These are phyloP conservation scores for Cepaea nemoralis DNA, from an alignment of 1,140 invertebrate species.

Conservation along the genomic window DNA sequence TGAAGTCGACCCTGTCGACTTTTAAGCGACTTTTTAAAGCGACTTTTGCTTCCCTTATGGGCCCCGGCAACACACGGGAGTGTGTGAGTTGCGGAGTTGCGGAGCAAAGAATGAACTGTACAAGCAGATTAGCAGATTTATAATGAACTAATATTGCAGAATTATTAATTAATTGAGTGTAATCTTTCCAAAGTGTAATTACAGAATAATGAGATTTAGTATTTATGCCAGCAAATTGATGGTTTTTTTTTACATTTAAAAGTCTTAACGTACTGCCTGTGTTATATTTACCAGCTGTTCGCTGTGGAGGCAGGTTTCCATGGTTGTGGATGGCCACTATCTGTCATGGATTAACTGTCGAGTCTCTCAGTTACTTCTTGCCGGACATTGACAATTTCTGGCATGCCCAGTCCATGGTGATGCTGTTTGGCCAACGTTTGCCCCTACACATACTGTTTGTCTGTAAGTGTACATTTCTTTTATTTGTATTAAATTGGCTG, in stretches of 20 bases:
- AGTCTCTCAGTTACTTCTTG: slow-evolving; percentile 76
- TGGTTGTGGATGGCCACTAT: slow-evolving; percentile 81
- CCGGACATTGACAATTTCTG: slow-evolving; percentile 83
- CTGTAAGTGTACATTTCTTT: slow-evolving; percentile 77
- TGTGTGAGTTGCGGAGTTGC: too few relatives aligned
- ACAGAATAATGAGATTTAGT: not conserved
- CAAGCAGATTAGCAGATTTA: too few relatives aligned
- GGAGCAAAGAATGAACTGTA: too few relatives aligned
- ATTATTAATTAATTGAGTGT: too few relatives aligned
- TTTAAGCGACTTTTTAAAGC: too few relatives aligned
- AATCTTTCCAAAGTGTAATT: not conserved
- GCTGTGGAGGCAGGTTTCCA: slow-evolving; percentile 79
- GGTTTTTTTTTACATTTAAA: not conserved
- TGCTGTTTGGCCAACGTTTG: slow-evolving; percentile 79
- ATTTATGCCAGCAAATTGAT: slow-evolving; percentile 3
- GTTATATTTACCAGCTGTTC: slow-evolving; percentile 75
- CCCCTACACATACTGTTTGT: slow-evolving; percentile 81
- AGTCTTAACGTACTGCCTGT: not conserved
- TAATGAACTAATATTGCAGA: too few relatives aligned
- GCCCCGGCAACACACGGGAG: too few relatives aligned
- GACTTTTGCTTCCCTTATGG: too few relatives aligned
- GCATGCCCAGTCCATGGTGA: slow-evolving; percentile 82
- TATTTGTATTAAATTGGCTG: too few relatives aligned
- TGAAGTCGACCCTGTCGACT: too few relatives aligned
- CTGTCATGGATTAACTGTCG: slow-evolving; percentile 79